A percentile compares a stretch with the other conserved stretches of the same genome.
Conservation (phyloP, 2,797 vertebrate species). For the Nyctibius grandis region DNA sequence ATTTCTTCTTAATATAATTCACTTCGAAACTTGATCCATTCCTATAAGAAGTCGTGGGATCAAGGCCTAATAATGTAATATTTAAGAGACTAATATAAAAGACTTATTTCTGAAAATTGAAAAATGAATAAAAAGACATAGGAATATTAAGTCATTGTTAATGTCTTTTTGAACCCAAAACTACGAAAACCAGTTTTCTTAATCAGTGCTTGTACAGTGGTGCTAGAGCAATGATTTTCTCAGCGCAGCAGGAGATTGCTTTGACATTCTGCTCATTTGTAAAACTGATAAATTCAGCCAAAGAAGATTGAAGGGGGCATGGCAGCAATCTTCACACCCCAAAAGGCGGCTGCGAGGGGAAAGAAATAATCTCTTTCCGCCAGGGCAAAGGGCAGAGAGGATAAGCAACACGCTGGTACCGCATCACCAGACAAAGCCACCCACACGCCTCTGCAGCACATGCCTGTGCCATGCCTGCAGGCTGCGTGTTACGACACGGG, state of each 20-base stretch:
- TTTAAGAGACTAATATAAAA: neutral
- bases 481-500: rapidly evolving
- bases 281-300: neutral
- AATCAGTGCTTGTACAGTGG: neutral
- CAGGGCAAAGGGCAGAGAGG: neutral
- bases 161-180: neutral
- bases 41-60: neutral
- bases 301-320: neutral
- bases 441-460: rapidly evolving
- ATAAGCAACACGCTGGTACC: neutral
- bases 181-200: neutral
- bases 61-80: neutral
- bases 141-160: neutral
- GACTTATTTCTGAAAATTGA: neutral
- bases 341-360: neutral
- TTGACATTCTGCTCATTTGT: neutral
- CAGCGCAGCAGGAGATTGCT: neutral
- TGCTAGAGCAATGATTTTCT: neutral
- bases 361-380: neutral
- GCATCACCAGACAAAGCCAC: neutral
- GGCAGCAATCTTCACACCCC: neutral
- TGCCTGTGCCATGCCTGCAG: no score
- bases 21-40: neutral
- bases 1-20: neutral
- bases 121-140: neutral